phyloP scores from a whole-genome alignment of 2,888 invertebrate genomes.

The Dexiosoma caninum region DNA sequence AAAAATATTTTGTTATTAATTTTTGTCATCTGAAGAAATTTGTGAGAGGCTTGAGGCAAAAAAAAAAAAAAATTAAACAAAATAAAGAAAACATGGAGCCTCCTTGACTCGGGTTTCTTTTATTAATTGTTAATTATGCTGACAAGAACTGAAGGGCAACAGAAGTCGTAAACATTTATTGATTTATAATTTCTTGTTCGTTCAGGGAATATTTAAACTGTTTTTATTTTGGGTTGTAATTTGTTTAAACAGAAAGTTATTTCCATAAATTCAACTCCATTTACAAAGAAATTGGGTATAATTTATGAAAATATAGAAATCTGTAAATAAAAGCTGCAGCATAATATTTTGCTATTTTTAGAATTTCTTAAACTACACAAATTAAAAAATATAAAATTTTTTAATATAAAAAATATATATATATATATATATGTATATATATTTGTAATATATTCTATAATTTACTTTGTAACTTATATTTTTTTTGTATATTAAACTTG shows the following conservation, averaged over 20 bases:
- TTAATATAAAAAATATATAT: too few species aligned
- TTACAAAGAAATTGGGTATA: background rate
- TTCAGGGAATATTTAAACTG: slow-evolving; percentile 17
- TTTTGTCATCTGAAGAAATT: slow-evolving; percentile 53
- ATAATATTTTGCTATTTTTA: too few species aligned
- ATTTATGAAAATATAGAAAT: background rate
- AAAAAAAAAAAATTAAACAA: background rate
- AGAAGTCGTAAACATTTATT: slow-evolving; percentile 53
- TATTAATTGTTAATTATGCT: slow-evolving; percentile 55
- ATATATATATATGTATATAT: too few species aligned
- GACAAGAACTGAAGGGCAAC: slow-evolving; percentile 40
- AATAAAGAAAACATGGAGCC: slow-evolving; percentile 2
- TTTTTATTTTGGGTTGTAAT: slow-evolving; percentile 2
- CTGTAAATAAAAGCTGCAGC: too few species aligned
- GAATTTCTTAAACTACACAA: too few species aligned
- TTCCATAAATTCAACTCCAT: slow-evolving; percentile 4
- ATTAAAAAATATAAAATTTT: too few species aligned
- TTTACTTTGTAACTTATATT: too few species aligned
- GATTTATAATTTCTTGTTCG: slow-evolving; percentile 45
- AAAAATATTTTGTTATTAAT: slow-evolving; percentile 29
- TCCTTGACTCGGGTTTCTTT: slow-evolving; percentile 26
- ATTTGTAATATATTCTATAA: too few species aligned
- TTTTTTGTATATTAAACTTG: too few species aligned
- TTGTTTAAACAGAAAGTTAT: slow-evolving; percentile 10
- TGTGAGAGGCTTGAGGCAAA: slow-evolving; percentile 8